Base-by-base conservation (phyloP, 2,113 vertebrate genomes). In the Marcusenius ussheri region DNA sequence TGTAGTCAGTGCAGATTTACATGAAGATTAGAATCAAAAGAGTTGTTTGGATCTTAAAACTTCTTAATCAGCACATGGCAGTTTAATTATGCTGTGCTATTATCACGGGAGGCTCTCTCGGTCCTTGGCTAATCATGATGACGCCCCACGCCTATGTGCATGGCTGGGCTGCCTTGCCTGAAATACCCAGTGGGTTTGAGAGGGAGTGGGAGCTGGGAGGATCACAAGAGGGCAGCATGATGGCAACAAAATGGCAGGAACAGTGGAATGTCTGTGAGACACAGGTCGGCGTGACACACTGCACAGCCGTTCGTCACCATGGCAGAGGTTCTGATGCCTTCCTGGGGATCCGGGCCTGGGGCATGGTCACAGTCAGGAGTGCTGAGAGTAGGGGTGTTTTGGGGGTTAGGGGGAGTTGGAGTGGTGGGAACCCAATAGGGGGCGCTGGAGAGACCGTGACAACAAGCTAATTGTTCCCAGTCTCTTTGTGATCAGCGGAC, bases 391-490 rank as follows among this genome's bases (percentile, higher is more conserved):
- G 51, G 17, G 50, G 50, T 15, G 50, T 15, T 51, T 51, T 15
- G 19, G 53, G 53, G 53, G 53, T 88, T 53, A 19, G 35, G 24
- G 5, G 87, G 8, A 6, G 39, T 7, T 11, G 84, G n/a, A 5
- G 56, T 21, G 53, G 35, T n/a, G 27, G 49, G 27, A 50, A 4
- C 6, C 39, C 42, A 53, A 15, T 39, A 50, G 53, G 31, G 53
- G 87, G 17, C 31, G 7, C 87, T 17, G 17, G 50, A 77, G 45
- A 49, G 46, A 74, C 89, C 19, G 6, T 87, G 90, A 94, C 93
- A 95, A 94, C 91, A 94, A 93, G 91, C 89, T 77, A 88, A 91
- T 90, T 92, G 77, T 89, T 91, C 91, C 83, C 50, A 84, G 89
- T 92, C 80, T 70, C 56, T 74, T 89, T 77, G 92, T 5, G 90